A percentile compares a stretch with the other conserved stretches of the same genome.
These are phyloP conservation scores for Rachycentron canadum DNA, from an alignment of 2,797 vertebrate genomes.

Conservation along the genomic window DNA sequence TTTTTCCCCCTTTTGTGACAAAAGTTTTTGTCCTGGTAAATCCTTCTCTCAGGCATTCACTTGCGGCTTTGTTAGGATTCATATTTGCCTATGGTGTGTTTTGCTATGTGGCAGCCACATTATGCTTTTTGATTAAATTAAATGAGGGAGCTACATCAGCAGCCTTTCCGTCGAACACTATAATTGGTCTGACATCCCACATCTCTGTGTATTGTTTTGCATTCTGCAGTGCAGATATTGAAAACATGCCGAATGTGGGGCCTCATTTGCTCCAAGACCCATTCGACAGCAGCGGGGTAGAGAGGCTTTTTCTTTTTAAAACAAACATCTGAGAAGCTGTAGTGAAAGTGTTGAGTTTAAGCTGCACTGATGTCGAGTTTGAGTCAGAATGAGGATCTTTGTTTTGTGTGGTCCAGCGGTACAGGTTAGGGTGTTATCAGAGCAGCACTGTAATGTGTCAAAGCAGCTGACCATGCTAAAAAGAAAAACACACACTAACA, in stretches of 20 bases:
- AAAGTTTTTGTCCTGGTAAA: constrained; percentile 10
- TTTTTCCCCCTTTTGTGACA: background rate
- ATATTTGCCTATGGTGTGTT: constrained; percentile 15
- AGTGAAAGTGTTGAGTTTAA: constrained; percentile 10
- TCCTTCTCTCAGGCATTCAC: background rate
- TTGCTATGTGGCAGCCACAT: constrained; percentile 24
- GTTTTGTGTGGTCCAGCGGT: background rate
- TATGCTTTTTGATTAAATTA: constrained; percentile 39
- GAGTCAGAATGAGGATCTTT: background rate
- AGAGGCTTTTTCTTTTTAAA: constrained; percentile 2
- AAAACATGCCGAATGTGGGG: constrained; percentile 9
- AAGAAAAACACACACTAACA: background rate
- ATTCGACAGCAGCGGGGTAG: background rate
- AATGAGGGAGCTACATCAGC: constrained; percentile 49
- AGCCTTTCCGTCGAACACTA: constrained; percentile 22
- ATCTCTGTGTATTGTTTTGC: constrained; percentile 27
- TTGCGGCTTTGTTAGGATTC: constrained; percentile 17
- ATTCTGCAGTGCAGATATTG: constrained; percentile 10
- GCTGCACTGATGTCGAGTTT: background rate
- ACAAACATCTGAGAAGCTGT: background rate
- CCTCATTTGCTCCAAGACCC: constrained; percentile 8
- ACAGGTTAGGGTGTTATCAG: background rate
- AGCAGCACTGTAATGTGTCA: background rate
- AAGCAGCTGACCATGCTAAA: background rate
- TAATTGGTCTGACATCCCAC: constrained; percentile 42